Base-by-base conservation (phyloP, 2,888 invertebrate species). In the Drosophila neoperkinsi region DNA sequence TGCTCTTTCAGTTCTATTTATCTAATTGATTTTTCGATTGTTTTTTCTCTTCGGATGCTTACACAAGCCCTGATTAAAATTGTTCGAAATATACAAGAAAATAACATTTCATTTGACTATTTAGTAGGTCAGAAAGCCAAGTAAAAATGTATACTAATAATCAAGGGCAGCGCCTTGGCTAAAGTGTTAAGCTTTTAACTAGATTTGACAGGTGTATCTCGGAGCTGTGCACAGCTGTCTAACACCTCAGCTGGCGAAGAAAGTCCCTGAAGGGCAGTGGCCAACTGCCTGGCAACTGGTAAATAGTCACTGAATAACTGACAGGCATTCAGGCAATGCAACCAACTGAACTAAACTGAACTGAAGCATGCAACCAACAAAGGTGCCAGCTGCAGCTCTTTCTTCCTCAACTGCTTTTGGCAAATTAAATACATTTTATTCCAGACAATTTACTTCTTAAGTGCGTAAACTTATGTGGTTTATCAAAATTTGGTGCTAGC, bases 301-400 rank as follows among this genome's bases (percentile, higher is more conserved):
- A 62, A 56, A 63, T 67, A 58, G 56, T 63, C 73, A 77, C 79
- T 79, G 74, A 58, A 81, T 69, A 81, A 71, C 79, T 77, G 83
- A 84, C 79, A 81, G 77, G 77, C 64, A 79, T 84, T 81, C 81
- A 70, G 77, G 79, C 77, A 71, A 69, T 76, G 71, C 57, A 68
- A 52, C 68, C 69, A 69, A 49, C 62, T 63, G 69, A 50, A 56
- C 30, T 50, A 30, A 53, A 62, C 38, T 53, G 25, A 74, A 38
- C n/a, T 28, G 18, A 25, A 55, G 9, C 64, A 10, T 63, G 38
- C 65, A 73, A 50, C 31, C 28, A 50, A 57, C 28, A 50, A 55
- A 67, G 70, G 49, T 74, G 86, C 71, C 84, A 80, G 71, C 56
- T 55, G 74, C 79, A 84, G 79, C 72, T 61, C 38, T 34, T 49